Conservation (phyloP, 2,113 vertebrate genomes). For the Zootoca vivipara region DNA sequence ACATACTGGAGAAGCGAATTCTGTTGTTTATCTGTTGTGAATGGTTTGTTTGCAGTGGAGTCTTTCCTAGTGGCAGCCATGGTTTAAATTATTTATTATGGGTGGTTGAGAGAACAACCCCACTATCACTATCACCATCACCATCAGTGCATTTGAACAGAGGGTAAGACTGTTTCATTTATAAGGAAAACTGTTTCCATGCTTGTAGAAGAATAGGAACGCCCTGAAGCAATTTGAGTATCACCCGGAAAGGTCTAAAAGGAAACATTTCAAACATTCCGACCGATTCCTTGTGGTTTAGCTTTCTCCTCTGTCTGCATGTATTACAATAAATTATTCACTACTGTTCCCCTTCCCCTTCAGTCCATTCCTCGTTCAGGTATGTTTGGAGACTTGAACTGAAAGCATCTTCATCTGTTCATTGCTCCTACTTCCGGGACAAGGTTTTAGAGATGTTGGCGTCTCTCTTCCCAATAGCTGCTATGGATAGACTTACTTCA, state of each 20-base stretch:
- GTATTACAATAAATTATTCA: background rate
- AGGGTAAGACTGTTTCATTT: background rate
- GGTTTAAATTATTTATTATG: background rate
- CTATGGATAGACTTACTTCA: background rate
- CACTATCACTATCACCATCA: background rate
- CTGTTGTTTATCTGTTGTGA: background rate
- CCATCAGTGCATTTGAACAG: background rate
- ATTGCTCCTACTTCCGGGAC: background rate
- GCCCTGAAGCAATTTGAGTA: rapidly evolving
- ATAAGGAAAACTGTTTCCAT: constrained; percentile 40
- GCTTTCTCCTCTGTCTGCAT: background rate
- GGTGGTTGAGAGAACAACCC: background rate
- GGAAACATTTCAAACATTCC: constrained; percentile 3
- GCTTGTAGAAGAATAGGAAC: background rate
- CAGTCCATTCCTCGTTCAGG: background rate
- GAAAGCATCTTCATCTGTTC: background rate
- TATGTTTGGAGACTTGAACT: background rate
- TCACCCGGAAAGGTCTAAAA: background rate
- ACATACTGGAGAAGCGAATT: background rate
- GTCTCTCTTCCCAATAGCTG: background rate
- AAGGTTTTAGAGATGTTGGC: background rate
- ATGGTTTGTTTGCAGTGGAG: too few species aligned
- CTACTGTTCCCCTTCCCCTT: background rate
- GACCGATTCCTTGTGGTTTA: background rate
- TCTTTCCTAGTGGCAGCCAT: background rate